Evolutionary conservation across 2,888 invertebrate genomes (phyloP).

Genomic region (Chrysodeixis includens): DNA sequence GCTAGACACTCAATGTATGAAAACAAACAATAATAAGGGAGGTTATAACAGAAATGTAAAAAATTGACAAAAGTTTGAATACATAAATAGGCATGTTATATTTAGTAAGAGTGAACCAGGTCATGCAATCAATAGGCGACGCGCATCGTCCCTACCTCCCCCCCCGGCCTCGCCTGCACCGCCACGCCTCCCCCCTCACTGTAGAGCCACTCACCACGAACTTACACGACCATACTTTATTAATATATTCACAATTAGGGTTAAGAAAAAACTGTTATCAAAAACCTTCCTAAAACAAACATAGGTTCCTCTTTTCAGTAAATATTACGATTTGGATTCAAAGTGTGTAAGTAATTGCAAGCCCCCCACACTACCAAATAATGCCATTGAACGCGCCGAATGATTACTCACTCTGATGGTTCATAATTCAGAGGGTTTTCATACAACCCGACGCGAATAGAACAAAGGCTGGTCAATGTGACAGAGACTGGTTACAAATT

Average conservation of each 20-base stretch:
- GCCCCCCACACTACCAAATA: not conserved
- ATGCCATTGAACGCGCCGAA: too few relatives aligned
- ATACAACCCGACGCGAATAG: too few relatives aligned
- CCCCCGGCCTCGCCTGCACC: not conserved
- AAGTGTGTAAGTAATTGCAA: not conserved
- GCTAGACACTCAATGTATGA: too few relatives aligned
- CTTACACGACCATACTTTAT: not conserved
- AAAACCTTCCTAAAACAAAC: not conserved
- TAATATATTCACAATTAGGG: not conserved
- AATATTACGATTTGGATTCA: not conserved
- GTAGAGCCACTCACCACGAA: not conserved
- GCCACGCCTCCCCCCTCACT: not conserved
- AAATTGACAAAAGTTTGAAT: not conserved
- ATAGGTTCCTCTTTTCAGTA: not conserved
- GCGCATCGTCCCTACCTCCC: constrained; percentile 10
- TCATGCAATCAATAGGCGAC: constrained; percentile 57
- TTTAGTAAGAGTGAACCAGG: constrained; percentile 47
- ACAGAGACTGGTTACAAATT: too few relatives aligned
- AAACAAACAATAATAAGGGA: too few relatives aligned
- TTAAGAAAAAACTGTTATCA: not conserved
- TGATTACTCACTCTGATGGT: too few relatives aligned
- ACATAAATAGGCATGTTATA: constrained; percentile 18
- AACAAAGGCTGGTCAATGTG: too few relatives aligned
- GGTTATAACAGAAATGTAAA: not conserved
- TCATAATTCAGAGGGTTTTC: too few relatives aligned